These are phyloP conservation scores for Anas bahamensis DNA, from an alignment of 2,797 vertebrate genomes.

Conservation along the genomic window DNA sequence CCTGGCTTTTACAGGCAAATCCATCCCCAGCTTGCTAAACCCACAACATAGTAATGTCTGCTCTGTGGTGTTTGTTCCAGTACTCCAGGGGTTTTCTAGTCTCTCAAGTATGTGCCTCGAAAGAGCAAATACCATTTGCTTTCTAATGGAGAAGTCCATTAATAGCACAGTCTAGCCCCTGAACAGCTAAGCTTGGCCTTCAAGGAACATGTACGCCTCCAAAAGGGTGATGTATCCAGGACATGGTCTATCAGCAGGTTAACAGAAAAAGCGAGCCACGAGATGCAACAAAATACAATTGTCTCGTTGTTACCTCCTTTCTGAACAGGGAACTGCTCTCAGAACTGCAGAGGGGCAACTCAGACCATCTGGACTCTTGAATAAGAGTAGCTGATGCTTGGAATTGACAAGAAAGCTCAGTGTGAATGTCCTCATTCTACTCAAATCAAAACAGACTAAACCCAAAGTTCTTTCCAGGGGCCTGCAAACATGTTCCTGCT, in stretches of 20 bases:
- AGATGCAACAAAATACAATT: not conserved
- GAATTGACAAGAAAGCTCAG: not conserved
- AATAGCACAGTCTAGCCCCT: not conserved
- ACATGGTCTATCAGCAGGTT: not conserved
- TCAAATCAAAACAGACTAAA: not conserved
- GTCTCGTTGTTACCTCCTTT: not conserved
- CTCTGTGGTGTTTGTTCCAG: not conserved
- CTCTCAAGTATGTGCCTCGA: not conserved
- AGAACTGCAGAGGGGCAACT: not conserved
- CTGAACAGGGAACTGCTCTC: not conserved
- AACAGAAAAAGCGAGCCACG: rapidly evolving
- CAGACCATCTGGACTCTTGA: not conserved
- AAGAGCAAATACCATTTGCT: not conserved
- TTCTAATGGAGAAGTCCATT: not conserved
- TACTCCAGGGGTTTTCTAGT: not conserved
- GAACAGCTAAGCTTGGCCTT: not conserved
- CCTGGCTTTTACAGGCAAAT: not conserved
- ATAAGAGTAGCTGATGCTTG: not conserved
- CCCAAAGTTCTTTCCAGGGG: not conserved
- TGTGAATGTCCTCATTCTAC: not conserved
- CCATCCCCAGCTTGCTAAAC: not conserved
- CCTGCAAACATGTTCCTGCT: not conserved
- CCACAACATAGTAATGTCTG: not conserved
- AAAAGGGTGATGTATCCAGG: not conserved
- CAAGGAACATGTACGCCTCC: not conserved